These are phyloP conservation scores for Ramazzottius varieornatus DNA, from an alignment of 2,888 invertebrate genomes.

Conservation along the genomic window DNA sequence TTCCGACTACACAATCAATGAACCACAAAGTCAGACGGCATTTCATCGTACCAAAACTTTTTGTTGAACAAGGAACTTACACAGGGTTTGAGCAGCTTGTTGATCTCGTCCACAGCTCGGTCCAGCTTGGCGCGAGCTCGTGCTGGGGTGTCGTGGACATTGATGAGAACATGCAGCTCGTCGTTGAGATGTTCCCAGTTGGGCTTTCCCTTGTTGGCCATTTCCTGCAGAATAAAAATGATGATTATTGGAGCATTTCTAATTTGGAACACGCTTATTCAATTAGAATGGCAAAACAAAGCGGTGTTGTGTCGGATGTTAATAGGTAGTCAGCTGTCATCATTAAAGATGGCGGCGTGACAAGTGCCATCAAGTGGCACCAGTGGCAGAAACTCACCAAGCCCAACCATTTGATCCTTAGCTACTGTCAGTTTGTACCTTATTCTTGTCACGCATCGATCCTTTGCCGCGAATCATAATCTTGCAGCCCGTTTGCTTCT, in stretches of 20 bases:
- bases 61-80: neutral
- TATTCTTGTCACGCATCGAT: constrained; percentile 96
- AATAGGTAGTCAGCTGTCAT: too few species aligned
- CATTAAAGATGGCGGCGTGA: too few species aligned
- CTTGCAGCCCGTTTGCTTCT: constrained; percentile 99
- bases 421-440: too few species aligned
- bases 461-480: constrained; percentile 99
- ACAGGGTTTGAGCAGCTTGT: constrained; percentile 68
- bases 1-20: constrained; percentile 48
- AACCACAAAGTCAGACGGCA: constrained; percentile 8
- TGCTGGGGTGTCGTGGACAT: constrained; percentile 94
- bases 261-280: too few species aligned
- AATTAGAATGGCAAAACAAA: too few species aligned
- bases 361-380: too few species aligned
- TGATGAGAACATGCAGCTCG: constrained; percentile 88
- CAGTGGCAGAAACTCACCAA: too few species aligned
- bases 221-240: constrained; percentile 62
- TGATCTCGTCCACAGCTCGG: constrained; percentile 89
- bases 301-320: too few species aligned
- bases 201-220: constrained; percentile 91
- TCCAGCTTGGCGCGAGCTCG: constrained; percentile 76
- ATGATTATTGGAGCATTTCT: too few species aligned
- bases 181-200: constrained; percentile 99
- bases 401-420: too few species aligned
- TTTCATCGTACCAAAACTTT: neutral